A percentile compares a stretch with the other conserved stretches of the same genome.
Evolutionary conservation across 1,140 invertebrate genomes (phyloP).

Genomic region (Drosophila littoralis): DNA sequence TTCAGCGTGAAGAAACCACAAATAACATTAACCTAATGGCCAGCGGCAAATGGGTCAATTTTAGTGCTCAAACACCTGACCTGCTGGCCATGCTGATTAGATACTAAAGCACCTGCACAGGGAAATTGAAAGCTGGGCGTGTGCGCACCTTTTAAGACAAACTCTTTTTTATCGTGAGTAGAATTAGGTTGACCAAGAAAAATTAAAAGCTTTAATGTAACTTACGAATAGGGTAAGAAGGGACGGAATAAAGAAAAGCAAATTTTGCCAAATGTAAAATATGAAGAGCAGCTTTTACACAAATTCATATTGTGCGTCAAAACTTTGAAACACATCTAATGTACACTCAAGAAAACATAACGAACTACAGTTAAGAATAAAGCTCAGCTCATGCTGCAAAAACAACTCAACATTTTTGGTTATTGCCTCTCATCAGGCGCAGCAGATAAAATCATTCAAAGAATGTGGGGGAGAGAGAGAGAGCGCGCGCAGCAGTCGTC

Average conservation of each 20-base stretch:
- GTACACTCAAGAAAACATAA: background rate
- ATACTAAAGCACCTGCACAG: background rate
- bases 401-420: background rate
- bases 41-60: constrained; percentile 39
- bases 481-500: background rate
- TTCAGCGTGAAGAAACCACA: constrained; percentile 34
- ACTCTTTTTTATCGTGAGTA: constrained; percentile 13
- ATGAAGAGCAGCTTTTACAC: background rate
- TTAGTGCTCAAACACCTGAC: constrained; percentile 17
- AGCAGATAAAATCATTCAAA: background rate
- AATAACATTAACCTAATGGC: constrained; percentile 45
- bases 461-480: background rate
- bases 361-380: background rate
- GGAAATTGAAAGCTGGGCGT: constrained; percentile 32
- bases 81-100: background rate
- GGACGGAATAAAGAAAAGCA: too few relatives aligned
- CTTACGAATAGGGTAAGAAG: too few relatives aligned
- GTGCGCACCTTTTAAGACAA: background rate
- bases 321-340: background rate
- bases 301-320: background rate
- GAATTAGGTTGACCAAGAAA: constrained; percentile 31
- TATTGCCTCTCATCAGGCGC: constrained; percentile 4
- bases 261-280: background rate
- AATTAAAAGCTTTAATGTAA: constrained; percentile 10
- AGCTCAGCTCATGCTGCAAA: background rate